A percentile compares a stretch with the other conserved stretches of the same genome.
phyloP scores from a whole-genome alignment of 2,888 invertebrate species.

The Tiliacea aurago region DNA sequence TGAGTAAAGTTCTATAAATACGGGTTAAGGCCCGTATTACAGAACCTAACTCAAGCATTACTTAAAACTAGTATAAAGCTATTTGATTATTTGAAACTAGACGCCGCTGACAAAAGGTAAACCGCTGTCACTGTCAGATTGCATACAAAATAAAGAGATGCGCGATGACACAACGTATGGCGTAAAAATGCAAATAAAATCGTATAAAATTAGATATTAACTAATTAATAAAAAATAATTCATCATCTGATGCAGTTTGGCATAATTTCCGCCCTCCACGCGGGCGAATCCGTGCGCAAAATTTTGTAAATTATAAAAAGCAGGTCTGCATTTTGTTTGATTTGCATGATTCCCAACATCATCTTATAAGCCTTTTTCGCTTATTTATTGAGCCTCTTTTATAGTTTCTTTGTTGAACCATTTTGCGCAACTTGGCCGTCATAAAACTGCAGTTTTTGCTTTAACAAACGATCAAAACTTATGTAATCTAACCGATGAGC shows the following conservation, averaged over 20 bases:
- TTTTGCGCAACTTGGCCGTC: constrained; percentile 19
- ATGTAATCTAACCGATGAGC: constrained; percentile 40
- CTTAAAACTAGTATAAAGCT: neutral
- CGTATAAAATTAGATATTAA: too few species aligned
- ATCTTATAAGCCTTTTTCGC: neutral
- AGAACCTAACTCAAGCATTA: neutral
- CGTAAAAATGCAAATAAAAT: too few species aligned
- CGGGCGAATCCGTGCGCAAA: neutral
- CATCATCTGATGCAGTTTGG: too few species aligned
- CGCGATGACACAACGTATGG: too few species aligned
- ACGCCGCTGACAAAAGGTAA: too few species aligned
- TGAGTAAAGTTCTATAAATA: too few species aligned
- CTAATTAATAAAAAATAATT: too few species aligned
- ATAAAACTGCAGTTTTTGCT: constrained; percentile 24
- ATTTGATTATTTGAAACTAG: neutral
- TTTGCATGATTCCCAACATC: neutral
- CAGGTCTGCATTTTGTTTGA: too few species aligned
- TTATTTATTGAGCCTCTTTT: neutral
- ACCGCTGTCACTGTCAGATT: too few species aligned
- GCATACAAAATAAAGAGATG: too few species aligned
- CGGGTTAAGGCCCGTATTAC: neutral
- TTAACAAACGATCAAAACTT: constrained; percentile 16
- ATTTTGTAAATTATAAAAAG: too few species aligned
- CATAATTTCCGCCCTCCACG: too few species aligned
- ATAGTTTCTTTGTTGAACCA: neutral